Conservation (phyloP, 2,113 vertebrate genomes). For the Pelobates fuscus region DNA sequence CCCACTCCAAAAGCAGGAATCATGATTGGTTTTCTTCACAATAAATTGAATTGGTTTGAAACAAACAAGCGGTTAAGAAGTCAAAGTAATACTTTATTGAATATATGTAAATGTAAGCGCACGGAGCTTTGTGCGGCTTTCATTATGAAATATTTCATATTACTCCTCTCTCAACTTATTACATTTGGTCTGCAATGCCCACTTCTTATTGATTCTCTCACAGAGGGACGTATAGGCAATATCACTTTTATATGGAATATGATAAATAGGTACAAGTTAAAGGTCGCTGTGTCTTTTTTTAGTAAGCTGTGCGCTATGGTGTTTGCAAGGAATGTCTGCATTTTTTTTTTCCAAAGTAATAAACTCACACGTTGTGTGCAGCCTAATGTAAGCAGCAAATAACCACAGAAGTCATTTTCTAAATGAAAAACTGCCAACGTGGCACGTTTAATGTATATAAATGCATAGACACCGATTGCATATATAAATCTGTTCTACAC, state of each 20-base stretch:
- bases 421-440: conserved; percentile 15
- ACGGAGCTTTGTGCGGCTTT: conserved; percentile 17
- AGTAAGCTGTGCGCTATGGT: conserved; percentile 11
- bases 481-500: conserved; percentile 2
- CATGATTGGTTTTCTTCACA: neutral
- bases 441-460: conserved; percentile 31
- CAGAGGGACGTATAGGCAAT: conserved; percentile 7
- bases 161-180: conserved; percentile 30
- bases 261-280: conserved; percentile 38
- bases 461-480: conserved; percentile 20
- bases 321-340: conserved; percentile 4
- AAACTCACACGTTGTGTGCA: conserved; percentile 16
- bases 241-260: conserved; percentile 26
- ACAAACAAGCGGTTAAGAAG: conserved; percentile 12
- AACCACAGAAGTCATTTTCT: neutral
- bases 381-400: neutral
- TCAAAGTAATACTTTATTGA: conserved; percentile 13
- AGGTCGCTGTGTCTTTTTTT: conserved; percentile 40
- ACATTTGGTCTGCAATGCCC: conserved; percentile 30
- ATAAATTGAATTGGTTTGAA: neutral
- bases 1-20: neutral
- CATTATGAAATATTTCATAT: conserved; percentile 39
- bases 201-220: conserved; percentile 32
- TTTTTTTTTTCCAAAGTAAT: conserved; percentile 15
- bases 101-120: conserved; percentile 25